These are phyloP conservation scores for Adelphocoris suturalis DNA, from an alignment of 2,888 invertebrate species.

Conservation along the genomic window DNA sequence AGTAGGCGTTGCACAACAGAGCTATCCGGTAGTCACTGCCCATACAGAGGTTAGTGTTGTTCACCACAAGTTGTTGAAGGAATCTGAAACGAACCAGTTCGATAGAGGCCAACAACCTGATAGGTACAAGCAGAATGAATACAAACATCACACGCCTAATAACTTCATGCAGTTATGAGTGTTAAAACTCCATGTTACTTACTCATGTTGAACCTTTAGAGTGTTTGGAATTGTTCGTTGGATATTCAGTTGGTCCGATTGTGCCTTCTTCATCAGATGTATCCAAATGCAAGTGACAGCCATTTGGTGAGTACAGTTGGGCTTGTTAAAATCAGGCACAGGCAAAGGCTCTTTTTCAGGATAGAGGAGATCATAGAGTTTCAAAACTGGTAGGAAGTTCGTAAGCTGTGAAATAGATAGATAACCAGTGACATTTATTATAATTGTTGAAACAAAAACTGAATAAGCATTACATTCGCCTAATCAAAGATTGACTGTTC, in stretches of 20 bases:
- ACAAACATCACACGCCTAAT: too few relatives aligned
- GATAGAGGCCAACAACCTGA: not conserved
- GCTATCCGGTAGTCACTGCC: slow-evolving; percentile 94
- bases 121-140: too few relatives aligned
- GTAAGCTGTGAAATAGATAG: slow-evolving; percentile 81
- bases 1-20: slow-evolving; percentile 95
- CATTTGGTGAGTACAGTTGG: slow-evolving; percentile 93
- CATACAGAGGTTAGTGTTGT: slow-evolving; percentile 85
- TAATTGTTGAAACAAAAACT: too few relatives aligned
- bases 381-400: slow-evolving; percentile 93
- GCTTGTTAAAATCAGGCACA: slow-evolving; percentile 92
- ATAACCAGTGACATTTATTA: too few relatives aligned
- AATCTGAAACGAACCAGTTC: slow-evolving; percentile 81
- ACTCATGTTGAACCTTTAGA: slow-evolving; percentile 91
- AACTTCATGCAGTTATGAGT: too few relatives aligned
- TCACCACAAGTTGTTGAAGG: slow-evolving; percentile 90
- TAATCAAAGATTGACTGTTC: too few relatives aligned
- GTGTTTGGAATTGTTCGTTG: slow-evolving; percentile 88
- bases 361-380: slow-evolving; percentile 94
- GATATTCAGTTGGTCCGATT: slow-evolving; percentile 87
- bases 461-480: too few relatives aligned
- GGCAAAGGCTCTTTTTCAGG: slow-evolving; percentile 94
- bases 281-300: slow-evolving; percentile 98
- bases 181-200: slow-evolving; percentile 77
- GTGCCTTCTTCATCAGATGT: slow-evolving; percentile 95